Base-by-base conservation (phyloP, 2,797 vertebrate species). In the Periophthalmus magnuspinnatus region DNA sequence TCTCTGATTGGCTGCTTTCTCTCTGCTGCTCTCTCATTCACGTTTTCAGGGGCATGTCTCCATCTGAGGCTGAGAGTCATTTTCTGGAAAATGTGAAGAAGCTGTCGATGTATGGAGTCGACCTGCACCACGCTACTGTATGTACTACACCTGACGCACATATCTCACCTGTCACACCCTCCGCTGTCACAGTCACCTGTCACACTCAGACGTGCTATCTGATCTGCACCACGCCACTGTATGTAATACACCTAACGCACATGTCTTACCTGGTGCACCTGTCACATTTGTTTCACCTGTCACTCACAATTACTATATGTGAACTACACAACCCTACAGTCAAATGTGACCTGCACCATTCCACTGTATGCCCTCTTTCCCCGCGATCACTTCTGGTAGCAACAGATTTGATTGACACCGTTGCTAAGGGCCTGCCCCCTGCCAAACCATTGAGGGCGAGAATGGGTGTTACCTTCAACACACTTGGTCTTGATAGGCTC, bases 11-110 rank as follows among this genome's bases (percentile, higher is more conserved):
- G 36, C 36, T 38, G 4, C 6, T 38, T 5, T 38, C 36, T 36
- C 34, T 36, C 34, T 36, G 34, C 36, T 38, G 6, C 36, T 38
- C 36, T 38, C 36, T 38, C 6, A 38, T 38, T 38, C 6, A 36
- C 36, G 38, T 8, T 52, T 66, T 14, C 50, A 98, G 97, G 91
- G 97, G 97, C 78, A 96, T 97, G 95, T 96, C 93, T 3, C 97
- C 97, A 33, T 95, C 95, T 17, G 97, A 98, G 77, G 97, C 97
- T 59, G 97, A 99, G 87, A 94, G 97, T 95, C 94, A 97, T 88
- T 99, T 98, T 86, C 86, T 99, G 86, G 97, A 98, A 79, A 98
- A 98, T 56, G 97, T 96, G 67, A 99, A 99, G 92, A 98, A 98
- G 65, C 90, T 99, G 0, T 98, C 97, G 0, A 98, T 99, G 97